Evolutionary conservation across 2,113 vertebrate genomes (phyloP).

Genomic region (Hydrolagus affinis): DNA sequence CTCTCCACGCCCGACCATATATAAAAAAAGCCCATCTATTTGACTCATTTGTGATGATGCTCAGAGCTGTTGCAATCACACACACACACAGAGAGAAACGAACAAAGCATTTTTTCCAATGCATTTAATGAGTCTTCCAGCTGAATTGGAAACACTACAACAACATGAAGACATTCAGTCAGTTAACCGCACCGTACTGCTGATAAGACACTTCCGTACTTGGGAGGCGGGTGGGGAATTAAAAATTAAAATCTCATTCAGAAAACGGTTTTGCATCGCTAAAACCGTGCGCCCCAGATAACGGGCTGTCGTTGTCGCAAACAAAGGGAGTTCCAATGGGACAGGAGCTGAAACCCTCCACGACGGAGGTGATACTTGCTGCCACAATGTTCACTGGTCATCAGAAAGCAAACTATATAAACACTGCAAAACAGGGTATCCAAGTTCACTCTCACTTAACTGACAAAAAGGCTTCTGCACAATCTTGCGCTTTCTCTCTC

Average conservation of each 20-base stretch:
- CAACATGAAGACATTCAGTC: constrained; percentile 19
- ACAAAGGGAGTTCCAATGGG: not conserved
- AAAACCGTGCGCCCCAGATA: not conserved
- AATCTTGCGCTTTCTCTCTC: too few species aligned
- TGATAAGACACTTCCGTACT: not conserved
- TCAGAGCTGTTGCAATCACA: too few species aligned
- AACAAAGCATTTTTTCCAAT: constrained; percentile 2
- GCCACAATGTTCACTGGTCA: too few species aligned
- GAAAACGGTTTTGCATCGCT: not conserved
- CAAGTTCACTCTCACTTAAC: too few species aligned
- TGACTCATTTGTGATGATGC: too few species aligned
- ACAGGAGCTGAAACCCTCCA: not conserved
- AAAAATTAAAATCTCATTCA: constrained; percentile 14
- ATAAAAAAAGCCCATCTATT: too few species aligned
- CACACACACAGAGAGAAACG: not conserved
- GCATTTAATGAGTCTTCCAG: constrained; percentile 27
- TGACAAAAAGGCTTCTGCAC: too few species aligned
- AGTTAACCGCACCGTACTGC: not conserved
- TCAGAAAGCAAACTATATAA: too few species aligned
- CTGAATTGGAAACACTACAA: constrained; percentile 18
- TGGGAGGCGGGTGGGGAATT: too few species aligned
- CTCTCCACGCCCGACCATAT: not conserved
- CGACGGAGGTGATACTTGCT: too few species aligned
- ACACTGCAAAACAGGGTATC: too few species aligned
- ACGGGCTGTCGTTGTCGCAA: not conserved